Percentiles rank a stretch among this genome's conserved stretches.
phyloP scores from a whole-genome alignment of 2,797 vertebrate genomes.

The Neosilurus hyrtlii region DNA sequence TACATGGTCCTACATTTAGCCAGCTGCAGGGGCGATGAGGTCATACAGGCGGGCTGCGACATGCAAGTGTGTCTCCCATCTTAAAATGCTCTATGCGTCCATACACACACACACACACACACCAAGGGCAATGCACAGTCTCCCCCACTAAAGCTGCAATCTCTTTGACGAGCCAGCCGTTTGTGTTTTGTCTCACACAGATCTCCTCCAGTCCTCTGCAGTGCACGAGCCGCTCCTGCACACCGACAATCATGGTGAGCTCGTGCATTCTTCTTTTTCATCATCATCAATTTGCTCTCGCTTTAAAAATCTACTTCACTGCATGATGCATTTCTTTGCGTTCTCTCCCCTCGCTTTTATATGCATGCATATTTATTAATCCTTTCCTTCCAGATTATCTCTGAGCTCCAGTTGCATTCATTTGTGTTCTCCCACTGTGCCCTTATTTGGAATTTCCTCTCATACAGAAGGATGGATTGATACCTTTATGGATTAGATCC shows the following conservation, averaged over 20 bases:
- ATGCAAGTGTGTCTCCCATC: slow-evolving; percentile 37
- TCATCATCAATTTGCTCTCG: background rate
- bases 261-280: background rate
- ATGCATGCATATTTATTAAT: background rate
- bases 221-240: slow-evolving; percentile 30
- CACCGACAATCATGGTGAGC: slow-evolving; percentile 37
- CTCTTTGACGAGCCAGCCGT: slow-evolving; percentile 18
- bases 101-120: slow-evolving; percentile 11
- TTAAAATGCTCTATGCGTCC: slow-evolving; percentile 28
- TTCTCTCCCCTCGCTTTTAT: background rate
- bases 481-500: too few species aligned
- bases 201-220: slow-evolving; percentile 37
- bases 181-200: slow-evolving; percentile 26
- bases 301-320: background rate
- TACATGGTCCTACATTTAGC: slow-evolving; percentile 51
- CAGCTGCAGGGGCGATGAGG: slow-evolving; percentile 51
- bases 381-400: background rate
- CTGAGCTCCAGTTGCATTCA: background rate
- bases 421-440: background rate
- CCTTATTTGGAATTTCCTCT: background rate
- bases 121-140: slow-evolving; percentile 32
- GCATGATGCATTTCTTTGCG: background rate
- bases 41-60: slow-evolving; percentile 54
- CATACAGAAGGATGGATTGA: background rate
- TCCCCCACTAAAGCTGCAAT: slow-evolving; percentile 20